phyloP scores from a whole-genome alignment of 1,140 invertebrate species.

The Dryas iulia region DNA sequence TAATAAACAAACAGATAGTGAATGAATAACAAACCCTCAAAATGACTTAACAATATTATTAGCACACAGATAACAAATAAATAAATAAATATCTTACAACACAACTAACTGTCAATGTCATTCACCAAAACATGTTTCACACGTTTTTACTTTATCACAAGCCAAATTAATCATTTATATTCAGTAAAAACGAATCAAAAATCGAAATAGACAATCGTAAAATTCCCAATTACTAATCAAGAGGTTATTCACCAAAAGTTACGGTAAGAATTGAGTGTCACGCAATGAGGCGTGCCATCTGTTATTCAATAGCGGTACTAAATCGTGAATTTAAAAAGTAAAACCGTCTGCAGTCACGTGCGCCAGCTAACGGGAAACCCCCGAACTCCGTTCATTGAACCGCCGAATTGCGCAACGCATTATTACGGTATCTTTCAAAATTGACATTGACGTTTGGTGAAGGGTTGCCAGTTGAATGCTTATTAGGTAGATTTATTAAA shows the following conservation, averaged over 20 bases:
- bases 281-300: constrained; percentile 44
- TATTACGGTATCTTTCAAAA: constrained; percentile 38
- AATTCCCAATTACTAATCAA: not conserved
- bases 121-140: not conserved
- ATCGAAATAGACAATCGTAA: not conserved
- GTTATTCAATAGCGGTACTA: constrained; percentile 67
- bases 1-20: too few relatives aligned
- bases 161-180: not conserved
- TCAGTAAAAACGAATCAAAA: not conserved
- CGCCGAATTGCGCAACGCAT: constrained; percentile 33
- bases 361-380: constrained; percentile 68
- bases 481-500: not conserved
- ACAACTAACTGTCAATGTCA: too few relatives aligned
- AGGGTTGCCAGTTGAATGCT: not conserved
- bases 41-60: too few relatives aligned
- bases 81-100: too few relatives aligned
- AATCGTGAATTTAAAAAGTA: constrained; percentile 76
- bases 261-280: not conserved
- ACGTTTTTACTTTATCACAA: not conserved
- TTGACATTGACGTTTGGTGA: constrained; percentile 26
- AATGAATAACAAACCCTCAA: too few relatives aligned
- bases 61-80: too few relatives aligned
- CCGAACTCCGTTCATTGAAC: constrained; percentile 71
- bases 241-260: not conserved
- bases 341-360: constrained; percentile 63